Evolutionary conservation across 2,113 vertebrate species (phyloP).

Genomic region (Amphilophus citrinellus): DNA sequence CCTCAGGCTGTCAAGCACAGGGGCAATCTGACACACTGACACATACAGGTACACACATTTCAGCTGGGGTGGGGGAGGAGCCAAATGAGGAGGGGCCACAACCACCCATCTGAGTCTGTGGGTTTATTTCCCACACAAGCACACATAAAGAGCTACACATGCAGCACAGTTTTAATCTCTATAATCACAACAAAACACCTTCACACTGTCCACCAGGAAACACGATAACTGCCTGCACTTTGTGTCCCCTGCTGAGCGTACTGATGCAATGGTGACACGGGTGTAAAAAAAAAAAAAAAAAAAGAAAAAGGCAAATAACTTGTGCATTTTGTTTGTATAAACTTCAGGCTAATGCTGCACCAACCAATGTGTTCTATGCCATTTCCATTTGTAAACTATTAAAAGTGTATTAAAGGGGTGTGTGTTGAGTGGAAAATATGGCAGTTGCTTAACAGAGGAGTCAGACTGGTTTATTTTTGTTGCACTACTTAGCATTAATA

Average conservation of each 20-base stretch:
- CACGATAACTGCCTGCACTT: slow-evolving; percentile 9
- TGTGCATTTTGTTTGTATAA: not conserved
- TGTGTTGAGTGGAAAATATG: not conserved
- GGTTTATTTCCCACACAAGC: slow-evolving; percentile 33
- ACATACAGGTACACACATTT: slow-evolving; percentile 44
- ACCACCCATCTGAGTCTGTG: slow-evolving; percentile 21
- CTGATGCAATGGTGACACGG: not conserved
- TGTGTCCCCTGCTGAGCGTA: not conserved
- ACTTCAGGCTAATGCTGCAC: not conserved
- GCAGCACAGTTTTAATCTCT: not conserved
- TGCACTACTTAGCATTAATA: not conserved
- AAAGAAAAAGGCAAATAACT: not conserved
- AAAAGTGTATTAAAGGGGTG: not conserved
- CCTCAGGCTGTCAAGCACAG: slow-evolving; percentile 39
- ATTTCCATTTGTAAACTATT: not conserved
- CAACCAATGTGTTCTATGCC: no score
- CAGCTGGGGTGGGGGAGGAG: slow-evolving; percentile 24
- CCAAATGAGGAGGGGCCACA: slow-evolving; percentile 44
- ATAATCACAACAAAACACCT: not conserved
- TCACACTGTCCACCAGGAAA: not conserved
- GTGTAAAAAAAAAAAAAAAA: no score
- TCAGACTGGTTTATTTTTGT: not conserved
- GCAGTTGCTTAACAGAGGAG: not conserved
- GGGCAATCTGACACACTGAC: slow-evolving; percentile 27
- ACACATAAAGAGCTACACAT: not conserved